Evolutionary conservation across 2,797 vertebrate genomes (phyloP).

Genomic region (Pipistrellus pipistrellus): DNA sequence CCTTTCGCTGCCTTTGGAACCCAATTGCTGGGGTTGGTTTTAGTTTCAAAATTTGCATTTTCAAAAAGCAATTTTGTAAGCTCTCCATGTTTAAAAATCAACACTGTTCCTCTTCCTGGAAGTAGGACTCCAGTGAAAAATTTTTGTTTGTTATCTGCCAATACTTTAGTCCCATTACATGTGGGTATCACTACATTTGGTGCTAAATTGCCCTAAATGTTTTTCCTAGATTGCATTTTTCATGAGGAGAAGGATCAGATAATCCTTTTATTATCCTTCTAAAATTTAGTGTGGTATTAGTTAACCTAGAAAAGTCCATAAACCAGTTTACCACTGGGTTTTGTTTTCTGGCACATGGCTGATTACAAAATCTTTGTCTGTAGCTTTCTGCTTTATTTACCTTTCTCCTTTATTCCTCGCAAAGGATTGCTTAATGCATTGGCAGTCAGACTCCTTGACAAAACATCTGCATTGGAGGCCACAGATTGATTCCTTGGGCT

Average conservation of each 20-base stretch:
- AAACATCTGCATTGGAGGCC: background rate
- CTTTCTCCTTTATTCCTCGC: background rate
- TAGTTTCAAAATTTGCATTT: constrained; percentile 47
- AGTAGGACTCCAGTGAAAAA: background rate
- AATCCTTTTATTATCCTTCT: constrained; percentile 1
- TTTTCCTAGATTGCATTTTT: background rate
- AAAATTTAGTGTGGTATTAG: constrained; percentile 35
- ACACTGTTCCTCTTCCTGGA: background rate
- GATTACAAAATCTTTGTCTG: constrained; percentile 10
- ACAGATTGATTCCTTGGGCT: background rate
- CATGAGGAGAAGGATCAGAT: background rate
- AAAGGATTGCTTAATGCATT: background rate
- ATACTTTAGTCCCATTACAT: background rate
- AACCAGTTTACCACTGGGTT: background rate
- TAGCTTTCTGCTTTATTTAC: background rate
- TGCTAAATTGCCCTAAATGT: background rate
- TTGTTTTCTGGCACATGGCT: background rate
- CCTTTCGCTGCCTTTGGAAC: background rate
- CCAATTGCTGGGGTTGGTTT: background rate
- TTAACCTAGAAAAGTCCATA: background rate
- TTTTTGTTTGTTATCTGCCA: background rate
- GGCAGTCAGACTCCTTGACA: background rate
- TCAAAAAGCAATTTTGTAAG: constrained; percentile 7
- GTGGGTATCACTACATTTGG: constrained; percentile 1
- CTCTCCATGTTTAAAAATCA: constrained; percentile 16